A percentile compares a stretch with the other conserved stretches of the same genome.
These are phyloP conservation scores for Aspidoscelis tigris DNA, from an alignment of 2,113 vertebrate genomes.

Conservation along the genomic window DNA sequence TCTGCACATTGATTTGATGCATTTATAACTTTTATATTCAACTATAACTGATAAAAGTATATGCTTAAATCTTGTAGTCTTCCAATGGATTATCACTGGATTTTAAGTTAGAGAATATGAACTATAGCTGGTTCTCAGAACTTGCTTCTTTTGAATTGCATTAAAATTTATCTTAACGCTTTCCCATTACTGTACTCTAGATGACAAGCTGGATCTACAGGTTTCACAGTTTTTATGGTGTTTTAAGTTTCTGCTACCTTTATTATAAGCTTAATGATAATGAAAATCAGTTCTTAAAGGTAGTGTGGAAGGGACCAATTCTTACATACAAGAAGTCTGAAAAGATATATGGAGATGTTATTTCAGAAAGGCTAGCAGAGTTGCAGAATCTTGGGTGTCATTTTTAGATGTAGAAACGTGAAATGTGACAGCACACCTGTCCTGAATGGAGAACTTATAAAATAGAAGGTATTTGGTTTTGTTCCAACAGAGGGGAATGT, in stretches of 20 bases:
- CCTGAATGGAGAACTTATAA: too few relatives aligned
- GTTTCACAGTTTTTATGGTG: accelerated
- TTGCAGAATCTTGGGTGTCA: not conserved
- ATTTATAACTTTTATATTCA: not conserved
- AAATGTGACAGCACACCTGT: not conserved
- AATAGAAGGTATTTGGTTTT: too few relatives aligned
- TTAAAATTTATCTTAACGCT: not conserved
- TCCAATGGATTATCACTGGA: constrained; percentile 16
- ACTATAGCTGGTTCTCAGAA: too few relatives aligned
- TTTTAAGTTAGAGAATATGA: not conserved
- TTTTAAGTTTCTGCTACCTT: not conserved
- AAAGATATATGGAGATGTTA: not conserved
- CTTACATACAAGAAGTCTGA: not conserved
- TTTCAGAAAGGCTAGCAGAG: not conserved
- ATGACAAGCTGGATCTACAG: not conserved
- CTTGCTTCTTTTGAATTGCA: too few relatives aligned
- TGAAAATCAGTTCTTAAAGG: not conserved
- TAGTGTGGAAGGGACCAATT: not conserved
- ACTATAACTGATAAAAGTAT: not conserved
- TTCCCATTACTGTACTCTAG: not conserved
- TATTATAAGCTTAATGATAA: not conserved
- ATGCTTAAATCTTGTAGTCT: not conserved
- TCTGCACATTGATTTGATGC: not conserved
- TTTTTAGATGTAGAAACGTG: not conserved
- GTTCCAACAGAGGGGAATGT: constrained; percentile 14